These are phyloP conservation scores for Stichodactyla helianthus DNA, from an alignment of 64 coral and sea anemone genomes.

Conservation along the genomic window DNA sequence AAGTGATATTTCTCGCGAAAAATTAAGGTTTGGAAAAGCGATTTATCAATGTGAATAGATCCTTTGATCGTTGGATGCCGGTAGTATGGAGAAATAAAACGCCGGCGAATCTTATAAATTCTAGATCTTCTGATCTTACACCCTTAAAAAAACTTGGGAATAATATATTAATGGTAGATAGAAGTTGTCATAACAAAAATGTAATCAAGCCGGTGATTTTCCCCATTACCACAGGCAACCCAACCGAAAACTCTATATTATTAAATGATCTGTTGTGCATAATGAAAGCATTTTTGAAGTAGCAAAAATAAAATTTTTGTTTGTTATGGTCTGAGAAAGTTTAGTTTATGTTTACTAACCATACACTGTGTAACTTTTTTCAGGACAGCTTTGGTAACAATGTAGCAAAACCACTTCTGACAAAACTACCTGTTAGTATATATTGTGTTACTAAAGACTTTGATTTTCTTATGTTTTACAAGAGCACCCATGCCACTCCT, in stretches of 20 bases:
- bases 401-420: conserved; percentile 88
- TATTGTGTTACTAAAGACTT: background rate
- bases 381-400: conserved; percentile 93
- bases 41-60: background rate
- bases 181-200: background rate
- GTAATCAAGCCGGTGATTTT: background rate
- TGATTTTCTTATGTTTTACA: background rate
- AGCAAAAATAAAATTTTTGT: background rate
- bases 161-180: background rate
- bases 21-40: background rate
- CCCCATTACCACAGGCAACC: background rate
- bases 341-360: no score
- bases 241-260: background rate
- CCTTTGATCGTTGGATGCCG: background rate
- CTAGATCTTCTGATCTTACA: no score
- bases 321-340: background rate
- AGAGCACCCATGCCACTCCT: no score
- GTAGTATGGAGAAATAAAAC: background rate
- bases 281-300: no score
- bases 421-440: conserved; percentile 83
- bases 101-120: no score
- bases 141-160: no score
- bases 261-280: background rate
- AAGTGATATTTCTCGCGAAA: background rate
- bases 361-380: background rate